Evolutionary conservation across 2,888 invertebrate genomes (phyloP), one percentile per base, ranked within the genome.

Genomic region (Graphium colonna): DNA sequence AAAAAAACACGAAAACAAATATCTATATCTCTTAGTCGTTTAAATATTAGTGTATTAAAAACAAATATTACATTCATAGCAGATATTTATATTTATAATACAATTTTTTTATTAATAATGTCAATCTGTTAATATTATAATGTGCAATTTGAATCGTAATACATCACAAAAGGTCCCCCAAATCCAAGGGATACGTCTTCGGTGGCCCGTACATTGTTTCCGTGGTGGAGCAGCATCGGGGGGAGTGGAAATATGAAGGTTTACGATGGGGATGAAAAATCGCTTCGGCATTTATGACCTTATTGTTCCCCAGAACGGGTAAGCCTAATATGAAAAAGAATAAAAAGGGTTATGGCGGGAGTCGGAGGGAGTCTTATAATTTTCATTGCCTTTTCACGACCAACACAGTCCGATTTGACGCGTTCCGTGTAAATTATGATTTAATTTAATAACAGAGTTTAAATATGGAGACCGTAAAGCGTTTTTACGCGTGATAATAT

Each of bases 401-500:
- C 78, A 77, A 9, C 71, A 74, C 79, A 77, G 76, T 77, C 75
- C 75, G 84, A 86, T 84, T 83, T 82, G 78, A 79, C 79, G 77
- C 74, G 70, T 76, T 75, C 79, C 77, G 83, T 82, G 82, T 85
- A 86, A 84, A 85, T 87, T 85, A 84, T 83, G 79, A 83, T 84
- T 82, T 82, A 82, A 86, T 86, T 86, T 85, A 84, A 87, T 84
- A 86, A 82, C 80, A 75, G 61, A 62, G 78, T 73, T 70, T 79
- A 80, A 79, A 81, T 82, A 83, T 75, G 79, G 21, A 73, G 73
- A 31, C 31, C 77, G 72, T 83, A 79, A 84, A 85, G 81, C 77
- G 77, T 83, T 86, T 87, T 87, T 83, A 87, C 82, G 84, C 63
- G 76, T 75, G 79, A 82, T 85, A 84, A 84, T 84, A 83, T 81